phyloP scores from a whole-genome alignment of 2,888 invertebrate genomes.

The Lissocephala sabroskyi region DNA sequence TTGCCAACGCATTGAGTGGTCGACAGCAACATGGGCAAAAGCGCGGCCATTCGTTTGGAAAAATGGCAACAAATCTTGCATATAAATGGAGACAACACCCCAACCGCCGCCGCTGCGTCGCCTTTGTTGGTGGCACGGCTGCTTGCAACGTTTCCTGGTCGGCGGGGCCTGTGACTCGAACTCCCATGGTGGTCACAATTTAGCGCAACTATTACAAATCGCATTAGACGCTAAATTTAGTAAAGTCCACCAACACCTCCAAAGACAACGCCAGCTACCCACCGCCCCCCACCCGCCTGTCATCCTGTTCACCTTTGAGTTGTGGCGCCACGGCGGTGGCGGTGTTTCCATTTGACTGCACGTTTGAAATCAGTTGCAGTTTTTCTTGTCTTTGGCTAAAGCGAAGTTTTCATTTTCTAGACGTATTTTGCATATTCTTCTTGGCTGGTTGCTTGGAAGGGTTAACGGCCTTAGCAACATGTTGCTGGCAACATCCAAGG shows the following conservation, averaged over 20 bases:
- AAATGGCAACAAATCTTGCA: neutral
- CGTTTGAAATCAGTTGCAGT: conserved; percentile 1
- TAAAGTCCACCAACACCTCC: conserved; percentile 24
- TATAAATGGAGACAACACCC: neutral
- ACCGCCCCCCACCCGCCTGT: conserved; percentile 1
- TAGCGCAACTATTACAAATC: conserved; percentile 58
- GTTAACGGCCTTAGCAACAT: too few relatives aligned
- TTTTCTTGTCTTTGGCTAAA: neutral
- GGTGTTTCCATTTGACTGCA: conserved; percentile 36
- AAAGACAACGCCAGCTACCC: too few relatives aligned
- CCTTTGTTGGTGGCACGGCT: conserved; percentile 13
- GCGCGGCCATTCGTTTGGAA: neutral
- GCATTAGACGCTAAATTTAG: conserved; percentile 60
- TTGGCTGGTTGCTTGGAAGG: conserved; percentile 1
- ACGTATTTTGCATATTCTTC: conserved; percentile 1
- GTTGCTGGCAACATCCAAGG: too few relatives aligned
- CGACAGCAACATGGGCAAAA: neutral
- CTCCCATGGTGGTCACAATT: conserved; percentile 39
- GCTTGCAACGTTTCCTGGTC: conserved; percentile 50
- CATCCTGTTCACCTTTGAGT: neutral
- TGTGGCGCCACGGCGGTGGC: conserved; percentile 16
- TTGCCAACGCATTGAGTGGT: conserved; percentile 39
- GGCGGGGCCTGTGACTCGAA: conserved; percentile 4
- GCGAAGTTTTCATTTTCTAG: neutral
- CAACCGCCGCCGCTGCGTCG: conserved; percentile 5